Base-by-base conservation (phyloP, 2,113 vertebrate species). In the Scalopus aquaticus region DNA sequence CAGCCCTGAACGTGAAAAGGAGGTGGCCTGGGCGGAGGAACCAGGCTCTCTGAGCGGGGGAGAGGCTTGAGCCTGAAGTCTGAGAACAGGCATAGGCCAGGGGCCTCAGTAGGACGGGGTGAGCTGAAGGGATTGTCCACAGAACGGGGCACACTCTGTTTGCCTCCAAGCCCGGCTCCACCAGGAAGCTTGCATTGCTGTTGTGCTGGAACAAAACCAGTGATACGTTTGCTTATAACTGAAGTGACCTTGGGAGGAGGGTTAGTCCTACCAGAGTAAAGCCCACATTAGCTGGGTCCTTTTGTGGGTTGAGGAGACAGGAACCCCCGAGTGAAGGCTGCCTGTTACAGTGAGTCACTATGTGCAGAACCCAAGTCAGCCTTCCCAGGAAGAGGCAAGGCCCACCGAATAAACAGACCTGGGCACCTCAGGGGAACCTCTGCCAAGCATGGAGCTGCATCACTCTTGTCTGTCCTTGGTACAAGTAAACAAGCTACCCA, bases 361-460 rank as follows among this genome's bases (percentile, higher is more conserved):
- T 11, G 10, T 4, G 32, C 15, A 35, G 77, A 56, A 17, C 39
- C 26, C 3, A 16, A 65, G 77, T 28, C 73, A 72, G 65, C 2
- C 77, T 94, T 94, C 92, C 37, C 44, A 24, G 82, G 94, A 94
- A 91, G 39, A 73, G 86, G 90, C 4, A 73, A 35, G 81, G 86
- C 86, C 46, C 42, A 72, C 77, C 62, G 58, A 83, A 58, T 74
- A 96, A 92, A 87, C 65, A 95, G 60, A 19, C 58, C 37, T 9
- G 2, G 46, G 67, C 81, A 83, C 78, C 69, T 30, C 74, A 64
- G 37, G 32, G 26, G 44, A 28, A 54, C 11, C 7, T 19, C 62
- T 28, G 90, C 87, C 62, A 77, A 35, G 78, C 76, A 7, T 37
- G 60, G 26, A 8, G 10, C 19, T 4, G 30, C 30, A 37, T n/a